phyloP scores from a whole-genome alignment of 2,888 invertebrate species.

The Bugulina stolonifera region DNA sequence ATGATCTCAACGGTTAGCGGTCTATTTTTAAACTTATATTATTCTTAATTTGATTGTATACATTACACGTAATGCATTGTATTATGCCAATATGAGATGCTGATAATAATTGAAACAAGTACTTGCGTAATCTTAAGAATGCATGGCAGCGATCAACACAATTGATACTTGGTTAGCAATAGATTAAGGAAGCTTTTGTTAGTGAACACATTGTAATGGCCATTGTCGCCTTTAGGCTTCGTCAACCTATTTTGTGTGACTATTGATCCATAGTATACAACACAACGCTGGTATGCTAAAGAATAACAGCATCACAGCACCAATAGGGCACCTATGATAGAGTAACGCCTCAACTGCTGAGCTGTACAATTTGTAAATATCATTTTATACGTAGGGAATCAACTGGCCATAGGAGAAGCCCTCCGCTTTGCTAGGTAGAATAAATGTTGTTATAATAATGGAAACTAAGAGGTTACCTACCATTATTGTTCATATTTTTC shows the following conservation, averaged over 20 bases:
- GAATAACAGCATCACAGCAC: too few relatives aligned
- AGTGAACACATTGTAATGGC: constrained; percentile 12
- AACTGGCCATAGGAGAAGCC: too few relatives aligned
- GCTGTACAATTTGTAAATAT: too few relatives aligned
- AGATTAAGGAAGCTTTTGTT: constrained; percentile 25
- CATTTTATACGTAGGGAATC: too few relatives aligned
- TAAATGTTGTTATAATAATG: too few relatives aligned
- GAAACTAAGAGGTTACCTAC: too few relatives aligned
- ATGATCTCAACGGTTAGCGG: too few relatives aligned
- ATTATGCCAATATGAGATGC: constrained; percentile 16
- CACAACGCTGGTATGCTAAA: too few relatives aligned
- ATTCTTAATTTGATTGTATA: not conserved
- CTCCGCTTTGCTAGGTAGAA: too few relatives aligned
- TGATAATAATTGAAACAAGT: constrained; percentile 26
- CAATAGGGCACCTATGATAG: too few relatives aligned
- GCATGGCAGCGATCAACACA: not conserved
- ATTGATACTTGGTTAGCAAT: constrained; percentile 6
- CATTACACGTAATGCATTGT: too few relatives aligned
- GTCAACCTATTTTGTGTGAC: constrained; percentile 12
- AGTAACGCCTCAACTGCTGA: too few relatives aligned
- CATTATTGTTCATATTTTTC: not conserved
- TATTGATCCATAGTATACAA: constrained; percentile 2
- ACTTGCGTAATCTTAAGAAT: constrained; percentile 24
- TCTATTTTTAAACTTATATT: not conserved
- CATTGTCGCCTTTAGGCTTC: not conserved